Percentiles rank a stretch among this genome's conserved stretches.
Conservation (phyloP, 2,888 invertebrate species). For the Andrena haemorrhoa region DNA sequence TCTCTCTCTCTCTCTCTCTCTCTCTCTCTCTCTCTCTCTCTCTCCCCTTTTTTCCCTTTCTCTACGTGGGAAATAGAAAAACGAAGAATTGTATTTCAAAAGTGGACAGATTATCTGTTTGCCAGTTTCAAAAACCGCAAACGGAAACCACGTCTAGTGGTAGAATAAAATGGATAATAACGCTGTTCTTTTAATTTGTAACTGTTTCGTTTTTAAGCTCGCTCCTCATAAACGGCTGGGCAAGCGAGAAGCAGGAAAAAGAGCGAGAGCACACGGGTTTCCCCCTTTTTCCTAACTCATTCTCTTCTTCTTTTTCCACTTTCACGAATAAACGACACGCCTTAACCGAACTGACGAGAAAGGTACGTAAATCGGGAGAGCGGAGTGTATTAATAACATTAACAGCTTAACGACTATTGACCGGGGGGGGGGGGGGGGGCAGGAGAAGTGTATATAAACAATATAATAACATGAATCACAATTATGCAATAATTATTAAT, state of each 20-base stretch:
- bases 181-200: conserved; percentile 50
- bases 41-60: conserved; percentile 2
- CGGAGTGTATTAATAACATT: conserved; percentile 82
- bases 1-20: not conserved
- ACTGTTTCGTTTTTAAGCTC: conserved; percentile 68
- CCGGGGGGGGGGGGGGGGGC: conserved; percentile 46
- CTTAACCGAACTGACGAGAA: conserved; percentile 63
- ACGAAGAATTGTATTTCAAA: conserved; percentile 18
- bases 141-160: conserved; percentile 63
- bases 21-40: not conserved
- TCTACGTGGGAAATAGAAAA: conserved; percentile 15
- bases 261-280: conserved; percentile 36
- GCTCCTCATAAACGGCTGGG: conserved; percentile 56
- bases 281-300: conserved; percentile 2
- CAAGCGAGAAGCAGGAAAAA: conserved; percentile 59
- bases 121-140: conserved; percentile 23
- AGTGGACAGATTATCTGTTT: conserved; percentile 47
- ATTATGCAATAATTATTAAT: conserved; percentile 81
- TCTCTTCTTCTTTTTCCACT: conserved; percentile 4
- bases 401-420: conserved; percentile 83
- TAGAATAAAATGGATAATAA: conserved; percentile 70
- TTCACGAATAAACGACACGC: conserved; percentile 41
- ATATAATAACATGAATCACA: conserved; percentile 84
- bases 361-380: conserved; percentile 79
- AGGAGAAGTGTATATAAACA: conserved; percentile 80